Evolutionary conservation across 2,888 invertebrate genomes (phyloP).

Genomic region (Liodrosophila aerea): DNA sequence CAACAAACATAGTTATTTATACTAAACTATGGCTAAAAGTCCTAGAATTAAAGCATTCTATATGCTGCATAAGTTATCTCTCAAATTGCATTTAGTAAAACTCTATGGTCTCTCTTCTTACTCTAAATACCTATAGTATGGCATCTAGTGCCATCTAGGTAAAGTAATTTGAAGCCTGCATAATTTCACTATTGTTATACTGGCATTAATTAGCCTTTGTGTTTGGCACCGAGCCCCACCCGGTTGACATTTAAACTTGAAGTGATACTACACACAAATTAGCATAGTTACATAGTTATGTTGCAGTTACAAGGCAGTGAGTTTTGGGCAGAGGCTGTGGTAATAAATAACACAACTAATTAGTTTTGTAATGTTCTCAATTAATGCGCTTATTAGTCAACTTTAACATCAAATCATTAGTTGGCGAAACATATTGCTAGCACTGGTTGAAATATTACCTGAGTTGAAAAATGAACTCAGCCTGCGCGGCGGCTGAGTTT

Average conservation of each 20-base stretch:
- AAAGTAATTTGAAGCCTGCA: too few species aligned
- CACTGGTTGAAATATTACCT: constrained; percentile 6
- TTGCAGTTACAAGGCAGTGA: constrained; percentile 40
- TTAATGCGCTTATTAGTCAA: constrained; percentile 63
- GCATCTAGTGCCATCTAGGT: too few species aligned
- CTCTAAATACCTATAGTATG: too few species aligned
- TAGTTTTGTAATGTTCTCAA: constrained; percentile 58
- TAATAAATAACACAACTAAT: constrained; percentile 69
- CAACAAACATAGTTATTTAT: too few species aligned
- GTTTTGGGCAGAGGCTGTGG: constrained; percentile 68
- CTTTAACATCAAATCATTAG: constrained; percentile 38
- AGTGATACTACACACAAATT: constrained; percentile 58
- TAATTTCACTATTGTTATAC: neutral
- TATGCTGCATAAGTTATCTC: too few species aligned
- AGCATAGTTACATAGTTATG: constrained; percentile 62
- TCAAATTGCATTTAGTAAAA: too few species aligned
- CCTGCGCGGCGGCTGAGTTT: neutral
- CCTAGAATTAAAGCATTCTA: too few species aligned
- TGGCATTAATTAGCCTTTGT: neutral
- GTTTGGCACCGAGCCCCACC: constrained; percentile 47
- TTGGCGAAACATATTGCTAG: constrained; percentile 27
- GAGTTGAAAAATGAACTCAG: too few species aligned
- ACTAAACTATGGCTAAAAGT: too few species aligned
- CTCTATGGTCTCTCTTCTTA: too few species aligned
- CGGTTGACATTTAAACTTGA: constrained; percentile 53